These are phyloP conservation scores for Aphaenogaster floridana DNA, from an alignment of 1,140 invertebrate genomes.

Conservation along the genomic window DNA sequence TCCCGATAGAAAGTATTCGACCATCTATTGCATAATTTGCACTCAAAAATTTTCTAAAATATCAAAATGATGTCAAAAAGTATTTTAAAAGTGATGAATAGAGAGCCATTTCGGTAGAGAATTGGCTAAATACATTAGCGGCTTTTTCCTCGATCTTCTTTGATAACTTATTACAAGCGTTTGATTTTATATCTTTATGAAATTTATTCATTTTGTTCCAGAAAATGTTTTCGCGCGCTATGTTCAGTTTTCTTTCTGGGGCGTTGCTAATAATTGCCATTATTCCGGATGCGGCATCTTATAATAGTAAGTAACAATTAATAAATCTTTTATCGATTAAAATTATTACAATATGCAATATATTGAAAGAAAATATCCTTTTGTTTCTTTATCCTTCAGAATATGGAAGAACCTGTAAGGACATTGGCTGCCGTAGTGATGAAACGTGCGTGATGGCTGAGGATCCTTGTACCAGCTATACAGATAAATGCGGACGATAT, in stretches of 20 bases:
- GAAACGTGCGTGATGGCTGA: slow-evolving; percentile 91
- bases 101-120: background rate
- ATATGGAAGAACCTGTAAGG: slow-evolving; percentile 91
- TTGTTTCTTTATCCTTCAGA: slow-evolving; percentile 87
- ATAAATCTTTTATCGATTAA: background rate
- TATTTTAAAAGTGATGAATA: too few relatives aligned
- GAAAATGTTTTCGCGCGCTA: slow-evolving; percentile 72
- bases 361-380: background rate
- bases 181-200: background rate
- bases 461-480: slow-evolving; percentile 89
- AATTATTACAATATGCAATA: background rate
- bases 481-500: slow-evolving; percentile 89
- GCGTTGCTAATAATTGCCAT: slow-evolving; percentile 57
- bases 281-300: slow-evolving; percentile 72
- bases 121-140: background rate
- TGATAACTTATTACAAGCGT: background rate
- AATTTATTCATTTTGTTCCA: slow-evolving; percentile 67
- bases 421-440: slow-evolving; percentile 91
- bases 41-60: background rate
- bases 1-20: background rate
- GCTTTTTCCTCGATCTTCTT: background rate
- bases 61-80: background rate
- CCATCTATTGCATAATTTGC: background rate
- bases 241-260: slow-evolving; percentile 66
- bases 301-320: slow-evolving; percentile 80